phyloP scores from a whole-genome alignment of 1,140 invertebrate genomes.

The Forficula auricularia region DNA sequence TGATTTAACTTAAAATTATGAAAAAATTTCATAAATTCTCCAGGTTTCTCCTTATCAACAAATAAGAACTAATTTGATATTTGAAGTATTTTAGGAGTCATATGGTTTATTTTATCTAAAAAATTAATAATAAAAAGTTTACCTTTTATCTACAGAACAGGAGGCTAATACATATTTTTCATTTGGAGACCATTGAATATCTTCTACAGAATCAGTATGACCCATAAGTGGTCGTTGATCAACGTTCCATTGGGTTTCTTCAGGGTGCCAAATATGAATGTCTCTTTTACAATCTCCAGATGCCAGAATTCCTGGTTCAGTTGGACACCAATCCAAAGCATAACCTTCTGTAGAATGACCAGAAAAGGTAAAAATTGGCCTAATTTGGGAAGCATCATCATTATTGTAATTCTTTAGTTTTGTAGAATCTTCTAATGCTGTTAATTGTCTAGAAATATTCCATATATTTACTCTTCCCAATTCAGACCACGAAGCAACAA shows the following conservation, averaged over 20 bases:
- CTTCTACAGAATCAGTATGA: constrained; percentile 88
- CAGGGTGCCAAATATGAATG: constrained; percentile 83
- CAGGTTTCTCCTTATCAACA: no score
- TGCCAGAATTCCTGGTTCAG: constrained; percentile 50
- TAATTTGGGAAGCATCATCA: constrained; percentile 25
- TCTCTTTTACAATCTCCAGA: constrained; percentile 78
- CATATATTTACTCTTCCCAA: constrained; percentile 76
- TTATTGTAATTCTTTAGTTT: no score
- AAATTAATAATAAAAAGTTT: no score
- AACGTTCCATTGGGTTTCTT: constrained; percentile 64
- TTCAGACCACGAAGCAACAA: constrained; percentile 88
- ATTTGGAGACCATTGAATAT: constrained; percentile 96
- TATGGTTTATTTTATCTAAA: no score
- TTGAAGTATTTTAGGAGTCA: neutral
- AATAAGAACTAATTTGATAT: no score
- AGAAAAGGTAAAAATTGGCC: constrained; percentile 70
- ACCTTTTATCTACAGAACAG: constrained; percentile 83
- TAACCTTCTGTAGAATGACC: constrained; percentile 88
- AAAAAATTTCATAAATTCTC: no score
- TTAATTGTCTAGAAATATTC: constrained; percentile 65
- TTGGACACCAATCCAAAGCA: constrained; percentile 81
- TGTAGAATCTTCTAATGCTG: constrained; percentile 51
- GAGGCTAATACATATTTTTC: constrained; percentile 85
- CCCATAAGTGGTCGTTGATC: constrained; percentile 73
- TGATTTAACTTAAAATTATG: no score